Evolutionary conservation across 2,888 invertebrate genomes (phyloP).

Genomic region (Ochropleura leucogaster): DNA sequence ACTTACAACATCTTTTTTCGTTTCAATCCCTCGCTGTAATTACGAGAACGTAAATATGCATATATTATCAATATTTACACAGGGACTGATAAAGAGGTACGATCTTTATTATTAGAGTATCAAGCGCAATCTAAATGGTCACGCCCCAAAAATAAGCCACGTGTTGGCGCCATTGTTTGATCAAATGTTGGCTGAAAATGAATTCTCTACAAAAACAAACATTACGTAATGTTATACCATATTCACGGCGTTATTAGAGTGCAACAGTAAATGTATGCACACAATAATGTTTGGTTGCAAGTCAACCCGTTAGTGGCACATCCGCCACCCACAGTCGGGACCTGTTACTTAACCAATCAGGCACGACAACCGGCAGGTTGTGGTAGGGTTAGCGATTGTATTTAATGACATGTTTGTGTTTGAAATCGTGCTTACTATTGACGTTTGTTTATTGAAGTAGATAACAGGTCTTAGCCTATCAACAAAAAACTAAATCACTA

Average conservation of each 20-base stretch:
- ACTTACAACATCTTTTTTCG: too few species aligned
- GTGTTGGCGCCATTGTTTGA: too few species aligned
- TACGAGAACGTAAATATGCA: not conserved
- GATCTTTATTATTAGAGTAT: too few species aligned
- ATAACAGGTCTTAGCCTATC: not conserved
- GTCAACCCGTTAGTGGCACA: conserved; percentile 69
- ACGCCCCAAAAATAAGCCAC: too few species aligned
- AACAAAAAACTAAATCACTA: not conserved
- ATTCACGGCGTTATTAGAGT: not conserved
- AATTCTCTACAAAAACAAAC: too few species aligned
- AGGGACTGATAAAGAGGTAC: not conserved
- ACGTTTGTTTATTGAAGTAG: conserved; percentile 1
- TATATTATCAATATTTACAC: too few species aligned
- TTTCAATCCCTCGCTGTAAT: not conserved
- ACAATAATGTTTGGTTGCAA: conserved; percentile 37
- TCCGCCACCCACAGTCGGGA: conserved; percentile 75
- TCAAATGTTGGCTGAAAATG: not conserved
- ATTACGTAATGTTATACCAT: not conserved
- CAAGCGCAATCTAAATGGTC: too few species aligned
- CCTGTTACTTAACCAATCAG: conserved; percentile 75
- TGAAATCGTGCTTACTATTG: conserved; percentile 9
- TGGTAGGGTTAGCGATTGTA: conserved; percentile 45
- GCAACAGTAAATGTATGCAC: conserved; percentile 19
- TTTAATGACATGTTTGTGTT: conserved; percentile 22
- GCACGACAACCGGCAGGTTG: conserved; percentile 68